phyloP scores from a whole-genome alignment of 2,113 vertebrate genomes.

The Hemibagrus wyckioides region DNA sequence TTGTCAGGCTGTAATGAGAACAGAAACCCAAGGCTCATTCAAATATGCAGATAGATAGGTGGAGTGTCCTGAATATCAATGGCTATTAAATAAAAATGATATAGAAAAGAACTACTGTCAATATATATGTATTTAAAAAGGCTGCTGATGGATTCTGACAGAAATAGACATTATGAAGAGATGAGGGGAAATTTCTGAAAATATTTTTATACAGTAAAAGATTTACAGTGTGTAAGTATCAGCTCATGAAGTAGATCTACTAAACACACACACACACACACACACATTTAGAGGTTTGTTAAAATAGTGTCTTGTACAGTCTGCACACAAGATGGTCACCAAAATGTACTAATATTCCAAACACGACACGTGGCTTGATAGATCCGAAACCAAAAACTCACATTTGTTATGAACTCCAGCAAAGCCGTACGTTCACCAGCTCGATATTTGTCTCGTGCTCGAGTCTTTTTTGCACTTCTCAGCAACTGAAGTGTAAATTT shows the following conservation, averaged over 20 bases:
- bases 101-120: too few species aligned
- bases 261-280: constrained; percentile 2
- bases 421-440: background rate
- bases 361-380: background rate
- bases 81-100: background rate
- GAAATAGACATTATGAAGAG: background rate
- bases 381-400: background rate
- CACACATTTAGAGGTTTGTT: background rate
- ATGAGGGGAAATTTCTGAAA: background rate
- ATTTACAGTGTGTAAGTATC: constrained; percentile 17
- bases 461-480: background rate
- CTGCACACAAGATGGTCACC: background rate
- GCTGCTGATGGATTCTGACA: background rate
- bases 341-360: background rate
- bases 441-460: background rate
- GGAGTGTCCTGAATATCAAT: background rate
- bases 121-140: too few species aligned
- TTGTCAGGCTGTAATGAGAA: background rate
- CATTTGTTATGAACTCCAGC: background rate
- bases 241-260: background rate
- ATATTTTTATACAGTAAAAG: constrained; percentile 15
- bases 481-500: constrained; percentile 36
- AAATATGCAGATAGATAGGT: background rate
- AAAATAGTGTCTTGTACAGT: background rate
- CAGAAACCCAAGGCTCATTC: background rate